Base-by-base conservation (phyloP, 2,113 vertebrate species). In the Indicator indicator region DNA sequence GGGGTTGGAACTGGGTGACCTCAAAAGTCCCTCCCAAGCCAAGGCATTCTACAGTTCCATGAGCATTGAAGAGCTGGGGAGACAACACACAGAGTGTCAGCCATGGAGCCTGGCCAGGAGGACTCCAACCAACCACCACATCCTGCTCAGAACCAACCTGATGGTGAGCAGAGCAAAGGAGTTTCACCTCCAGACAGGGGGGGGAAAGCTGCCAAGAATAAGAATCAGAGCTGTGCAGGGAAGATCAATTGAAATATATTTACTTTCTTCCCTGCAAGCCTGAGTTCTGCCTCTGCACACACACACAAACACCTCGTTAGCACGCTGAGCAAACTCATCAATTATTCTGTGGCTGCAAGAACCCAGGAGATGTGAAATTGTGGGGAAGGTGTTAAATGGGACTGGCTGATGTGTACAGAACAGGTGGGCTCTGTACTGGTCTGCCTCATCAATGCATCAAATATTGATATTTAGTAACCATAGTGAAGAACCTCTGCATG, bases 401-500 rank as follows among this genome's bases (percentile, higher is more conserved):
- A 33, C 55, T 70, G 36, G 55, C 2, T 48, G 4, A 58, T 21
- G 32, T 40, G 87, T 74, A 26, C 50, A 58, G 58, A 24, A 13
- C 0, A 23, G 18, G 63, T 28, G 76, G 72, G 56, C 5, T 32
- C 54, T 67, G 1, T n/a, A n/a, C 56, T 3, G 2, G 60, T 30
- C 28, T 10, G 54, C 36, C 23, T 30, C 1, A 33, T 14, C 65
- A 13, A 6, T 9, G 46, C 9, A 13, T 8, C 52, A 50, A 1
- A 0, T 13, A 18, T 3, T 5, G 6, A 42, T 40, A 26, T 36
- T 87, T 28, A 18, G 46, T 50, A 19, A 40, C 56, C 16, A 9
- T 6, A 26, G 58, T 3, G 14, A 44, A 59, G 40, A 59, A 0
- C 1, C 14, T 46, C 3, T 9, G 0, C 1, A 3, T 12, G 54